Base-by-base conservation (phyloP, 1,140 invertebrate species). In the Pseudomyrmex concolor region DNA sequence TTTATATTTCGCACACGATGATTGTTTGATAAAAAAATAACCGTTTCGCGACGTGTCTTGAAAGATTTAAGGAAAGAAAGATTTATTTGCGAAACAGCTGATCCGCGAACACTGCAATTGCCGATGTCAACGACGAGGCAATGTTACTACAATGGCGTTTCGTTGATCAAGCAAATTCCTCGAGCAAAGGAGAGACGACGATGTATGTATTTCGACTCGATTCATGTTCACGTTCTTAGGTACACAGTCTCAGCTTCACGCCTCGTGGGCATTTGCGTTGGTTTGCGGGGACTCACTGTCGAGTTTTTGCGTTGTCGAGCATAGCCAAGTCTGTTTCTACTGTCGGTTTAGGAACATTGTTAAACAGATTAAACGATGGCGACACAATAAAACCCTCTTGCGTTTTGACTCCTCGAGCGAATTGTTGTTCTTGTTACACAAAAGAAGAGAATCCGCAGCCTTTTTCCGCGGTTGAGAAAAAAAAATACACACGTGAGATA, bases 301-400 rank as follows among this genome's bases (percentile, higher is more conserved):
- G 25, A 43, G 51, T 87, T 66, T 87, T 87, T 87, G 77, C 85
- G 66, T 77, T 84, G 43, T 57, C 51, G 68, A 70, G 60, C 54
- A 72, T 71, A n/a, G 48, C 22, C 10, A 19, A 34, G 34, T 34
- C 2, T 48, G 19, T 22, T 51, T 67, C 17, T 12, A 54, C 59
- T 34, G 34, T 34, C 13, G 62, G 55, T 34, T 83, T 55, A 50
- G 50, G 4, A 76, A 50, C n/a, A 12, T 17, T 72, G 86, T 85
- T 87, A 87, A 88, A 84, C 83, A 57, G 86, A 88, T 88, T 77
- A 85, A 34, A 71, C 63, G 57, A 63, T 45, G 15, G 54, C 74
- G 3, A 74, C 78, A 86, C 17, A 70, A 48, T 72, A 50, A 84
- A 66, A 5, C 17, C 17, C 19, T 80, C 34, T 59, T 64, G 64